Evolutionary conservation across 2,888 invertebrate genomes (phyloP).

Genomic region (Osmoderma eremita): DNA sequence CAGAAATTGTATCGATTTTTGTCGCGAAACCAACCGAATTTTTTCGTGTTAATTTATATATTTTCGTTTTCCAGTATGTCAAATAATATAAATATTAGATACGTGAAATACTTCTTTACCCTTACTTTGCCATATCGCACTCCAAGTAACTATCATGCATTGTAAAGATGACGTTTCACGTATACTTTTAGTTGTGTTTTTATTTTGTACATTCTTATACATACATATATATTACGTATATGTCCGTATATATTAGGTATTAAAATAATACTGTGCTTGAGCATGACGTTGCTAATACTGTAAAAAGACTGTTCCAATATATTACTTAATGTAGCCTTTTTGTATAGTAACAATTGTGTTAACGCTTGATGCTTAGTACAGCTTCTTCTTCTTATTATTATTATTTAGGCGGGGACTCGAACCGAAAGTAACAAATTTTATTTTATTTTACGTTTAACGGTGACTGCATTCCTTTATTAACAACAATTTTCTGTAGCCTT

Average conservation of each 20-base stretch:
- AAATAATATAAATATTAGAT: constrained; percentile 5
- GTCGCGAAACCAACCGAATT: not conserved
- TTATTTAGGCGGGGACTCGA: constrained; percentile 64
- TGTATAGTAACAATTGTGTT: constrained; percentile 51
- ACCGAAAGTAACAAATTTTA: constrained; percentile 57
- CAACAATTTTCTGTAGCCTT: constrained; percentile 42
- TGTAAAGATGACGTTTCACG: constrained; percentile 37
- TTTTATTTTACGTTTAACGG: constrained; percentile 15
- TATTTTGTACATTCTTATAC: constrained; percentile 27
- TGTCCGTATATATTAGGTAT: constrained; percentile 26
- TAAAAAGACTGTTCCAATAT: constrained; percentile 45
- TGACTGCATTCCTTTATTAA: constrained; percentile 40
- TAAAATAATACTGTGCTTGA: constrained; percentile 55
- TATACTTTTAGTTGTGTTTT: constrained; percentile 36
- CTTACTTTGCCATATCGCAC: not conserved
- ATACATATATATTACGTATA: constrained; percentile 20
- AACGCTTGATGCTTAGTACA: constrained; percentile 62
- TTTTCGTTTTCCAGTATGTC: constrained; percentile 17
- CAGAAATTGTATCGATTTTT: constrained; percentile 3
- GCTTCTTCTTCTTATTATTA: constrained; percentile 60
- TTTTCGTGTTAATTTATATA: not conserved
- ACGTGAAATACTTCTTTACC: constrained; percentile 33
- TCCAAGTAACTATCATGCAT: constrained; percentile 19
- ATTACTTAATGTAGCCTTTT: constrained; percentile 47
- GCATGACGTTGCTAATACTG: constrained; percentile 53